Percentiles rank a stretch among this genome's conserved stretches.
Evolutionary conservation across 1,140 invertebrate genomes (phyloP).

Genomic region (Melipona quadrifasciata): DNA sequence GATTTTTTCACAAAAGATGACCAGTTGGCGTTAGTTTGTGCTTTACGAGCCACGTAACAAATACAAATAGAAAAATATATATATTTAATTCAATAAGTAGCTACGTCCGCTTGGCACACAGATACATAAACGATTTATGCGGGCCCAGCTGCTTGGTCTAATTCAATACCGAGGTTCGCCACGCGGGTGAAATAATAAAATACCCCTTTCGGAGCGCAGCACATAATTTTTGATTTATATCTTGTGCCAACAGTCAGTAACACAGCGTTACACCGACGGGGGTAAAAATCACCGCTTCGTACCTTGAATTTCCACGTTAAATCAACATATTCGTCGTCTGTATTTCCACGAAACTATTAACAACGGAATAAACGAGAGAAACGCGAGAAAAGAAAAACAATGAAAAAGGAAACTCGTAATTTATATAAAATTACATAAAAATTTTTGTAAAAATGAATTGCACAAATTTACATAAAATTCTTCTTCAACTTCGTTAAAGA

Average conservation of each 20-base stretch:
- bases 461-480: not conserved
- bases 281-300: not conserved
- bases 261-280: not conserved
- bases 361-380: not conserved
- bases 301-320: not conserved
- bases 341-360: not conserved
- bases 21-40: not conserved
- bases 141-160: conserved; percentile 49
- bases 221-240: conserved; percentile 17
- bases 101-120: too few relatives aligned
- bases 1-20: not conserved
- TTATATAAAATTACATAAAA: too few relatives aligned
- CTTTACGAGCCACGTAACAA: not conserved
- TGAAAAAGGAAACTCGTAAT: not conserved
- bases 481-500: not conserved
- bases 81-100: not conserved
- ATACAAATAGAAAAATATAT: not conserved
- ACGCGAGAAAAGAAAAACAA: not conserved
- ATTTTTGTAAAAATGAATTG: too few relatives aligned
- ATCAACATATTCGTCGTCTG: not conserved
- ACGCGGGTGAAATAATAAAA: conserved; percentile 36
- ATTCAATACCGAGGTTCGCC: conserved; percentile 6
- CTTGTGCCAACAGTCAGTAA: not conserved
- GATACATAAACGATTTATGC: conserved; percentile 44
- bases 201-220: conserved; percentile 25